Evolutionary conservation across 2,113 vertebrate species (phyloP).

Genomic region (Montifringilla adamsi): DNA sequence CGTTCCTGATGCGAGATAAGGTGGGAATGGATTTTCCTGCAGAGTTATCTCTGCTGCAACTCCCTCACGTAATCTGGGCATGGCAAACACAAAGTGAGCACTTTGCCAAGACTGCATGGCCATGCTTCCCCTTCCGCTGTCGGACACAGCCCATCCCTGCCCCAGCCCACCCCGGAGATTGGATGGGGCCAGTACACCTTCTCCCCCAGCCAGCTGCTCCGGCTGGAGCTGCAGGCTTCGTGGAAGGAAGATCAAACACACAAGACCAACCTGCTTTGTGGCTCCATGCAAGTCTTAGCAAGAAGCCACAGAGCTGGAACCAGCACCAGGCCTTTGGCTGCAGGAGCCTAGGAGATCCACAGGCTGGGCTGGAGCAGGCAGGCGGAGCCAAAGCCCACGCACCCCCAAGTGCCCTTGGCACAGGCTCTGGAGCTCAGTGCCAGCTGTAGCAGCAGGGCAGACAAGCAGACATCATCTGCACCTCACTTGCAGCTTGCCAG

Average conservation of each 20-base stretch:
- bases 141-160: background rate
- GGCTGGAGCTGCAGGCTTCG: background rate
- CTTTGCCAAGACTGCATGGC: background rate
- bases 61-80: background rate
- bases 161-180: background rate
- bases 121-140: fast-evolving
- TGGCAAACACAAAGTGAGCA: fast-evolving
- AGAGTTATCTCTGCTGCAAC: background rate
- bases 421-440: fast-evolving
- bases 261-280: slow-evolving; percentile 31
- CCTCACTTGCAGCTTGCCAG: background rate
- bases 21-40: slow-evolving; percentile 23
- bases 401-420: background rate
- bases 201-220: background rate
- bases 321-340: background rate
- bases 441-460: background rate
- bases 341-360: background rate
- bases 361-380: background rate
- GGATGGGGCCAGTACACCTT: background rate
- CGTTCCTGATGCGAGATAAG: slow-evolving; percentile 29
- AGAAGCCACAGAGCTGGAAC: slow-evolving; percentile 10
- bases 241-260: background rate
- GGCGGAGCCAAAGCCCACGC: background rate
- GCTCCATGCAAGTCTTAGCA: slow-evolving; percentile 39
- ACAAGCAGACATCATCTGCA: background rate